Evolutionary conservation across 2,888 invertebrate genomes (phyloP).

Genomic region (Hoplodrina blanda): DNA sequence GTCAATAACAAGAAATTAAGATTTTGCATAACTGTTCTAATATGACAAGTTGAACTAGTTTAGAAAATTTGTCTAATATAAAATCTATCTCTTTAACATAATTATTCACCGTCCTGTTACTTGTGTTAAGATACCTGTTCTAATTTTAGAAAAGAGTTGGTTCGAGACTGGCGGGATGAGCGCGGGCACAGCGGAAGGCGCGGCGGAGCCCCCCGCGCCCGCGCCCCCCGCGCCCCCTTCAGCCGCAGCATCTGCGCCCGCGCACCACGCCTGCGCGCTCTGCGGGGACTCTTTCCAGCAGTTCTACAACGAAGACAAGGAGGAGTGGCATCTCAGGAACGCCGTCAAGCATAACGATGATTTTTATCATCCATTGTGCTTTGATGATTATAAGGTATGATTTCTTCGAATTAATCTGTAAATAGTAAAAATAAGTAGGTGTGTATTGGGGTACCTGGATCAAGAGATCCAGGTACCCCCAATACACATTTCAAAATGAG

Average conservation of each 20-base stretch:
- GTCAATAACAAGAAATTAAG: no score
- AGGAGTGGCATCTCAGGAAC: conserved; percentile 98
- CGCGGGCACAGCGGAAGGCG: conserved; percentile 84
- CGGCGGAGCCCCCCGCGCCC: conserved; percentile 71
- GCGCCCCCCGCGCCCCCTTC: conserved; percentile 86
- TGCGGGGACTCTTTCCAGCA: conserved; percentile 98
- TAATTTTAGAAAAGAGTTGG: conserved; percentile 94
- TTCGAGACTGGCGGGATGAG: conserved; percentile 93
- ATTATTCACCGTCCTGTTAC: no score
- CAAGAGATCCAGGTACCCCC: no score
- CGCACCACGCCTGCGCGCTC: conserved; percentile 95
- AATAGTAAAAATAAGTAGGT: no score
- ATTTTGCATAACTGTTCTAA: no score
- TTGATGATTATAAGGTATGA: conserved; percentile 94
- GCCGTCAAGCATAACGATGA: conserved; percentile 94
- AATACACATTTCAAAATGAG: no score
- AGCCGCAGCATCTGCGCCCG: conserved; percentile 93
- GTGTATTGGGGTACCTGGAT: no score
- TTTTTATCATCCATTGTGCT: conserved; percentile 97
- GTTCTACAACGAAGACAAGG: conserved; percentile 98
- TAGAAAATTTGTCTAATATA: no score
- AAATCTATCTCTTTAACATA: no score
- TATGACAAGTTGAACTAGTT: no score
- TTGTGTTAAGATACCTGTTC: no score
- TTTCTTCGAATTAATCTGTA: no score